These are phyloP conservation scores for Etheostoma perlongum DNA, from an alignment of 2,797 vertebrate genomes.

Conservation along the genomic window DNA sequence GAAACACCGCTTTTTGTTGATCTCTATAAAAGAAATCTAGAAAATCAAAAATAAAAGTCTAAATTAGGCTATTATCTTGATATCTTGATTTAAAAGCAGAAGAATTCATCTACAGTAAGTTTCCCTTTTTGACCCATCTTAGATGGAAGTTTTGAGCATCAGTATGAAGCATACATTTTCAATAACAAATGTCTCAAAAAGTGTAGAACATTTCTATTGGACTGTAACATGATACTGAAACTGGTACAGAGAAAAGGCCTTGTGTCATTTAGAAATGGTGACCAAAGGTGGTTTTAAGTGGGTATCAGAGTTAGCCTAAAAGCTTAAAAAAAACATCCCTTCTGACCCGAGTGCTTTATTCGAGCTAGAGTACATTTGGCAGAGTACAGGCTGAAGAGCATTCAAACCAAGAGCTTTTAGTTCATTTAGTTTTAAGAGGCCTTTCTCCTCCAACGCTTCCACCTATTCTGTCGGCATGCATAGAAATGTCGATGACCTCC, in stretches of 20 bases:
- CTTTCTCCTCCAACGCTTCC: slow-evolving; percentile 80
- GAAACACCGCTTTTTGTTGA: neutral
- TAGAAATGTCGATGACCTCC: slow-evolving; percentile 79
- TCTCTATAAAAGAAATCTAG: neutral
- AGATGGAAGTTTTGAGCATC: neutral
- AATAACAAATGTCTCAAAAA: slow-evolving; percentile 4
- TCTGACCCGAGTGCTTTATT: slow-evolving; percentile 76
- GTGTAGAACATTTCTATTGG: slow-evolving; percentile 8
- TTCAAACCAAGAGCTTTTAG: slow-evolving; percentile 84
- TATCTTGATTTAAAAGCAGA: neutral
- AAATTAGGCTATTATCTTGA: too few species aligned
- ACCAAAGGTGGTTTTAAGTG: slow-evolving; percentile 78
- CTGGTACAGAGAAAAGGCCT: slow-evolving; percentile 22
- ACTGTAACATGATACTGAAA: slow-evolving; percentile 14
- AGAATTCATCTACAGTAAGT: neutral
- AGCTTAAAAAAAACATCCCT: slow-evolving; percentile 69
- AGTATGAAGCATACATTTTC: neutral
- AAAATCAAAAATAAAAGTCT: neutral
- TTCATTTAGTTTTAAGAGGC: slow-evolving; percentile 81
- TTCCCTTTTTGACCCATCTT: neutral
- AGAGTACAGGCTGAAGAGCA: slow-evolving; percentile 77
- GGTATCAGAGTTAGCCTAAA: slow-evolving; percentile 78
- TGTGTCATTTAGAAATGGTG: slow-evolving; percentile 61
- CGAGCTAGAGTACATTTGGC: slow-evolving; percentile 70
- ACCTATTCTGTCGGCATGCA: slow-evolving; percentile 71